Conservation (phyloP, 1,140 invertebrate species). For the Lethocerus indicus region DNA sequence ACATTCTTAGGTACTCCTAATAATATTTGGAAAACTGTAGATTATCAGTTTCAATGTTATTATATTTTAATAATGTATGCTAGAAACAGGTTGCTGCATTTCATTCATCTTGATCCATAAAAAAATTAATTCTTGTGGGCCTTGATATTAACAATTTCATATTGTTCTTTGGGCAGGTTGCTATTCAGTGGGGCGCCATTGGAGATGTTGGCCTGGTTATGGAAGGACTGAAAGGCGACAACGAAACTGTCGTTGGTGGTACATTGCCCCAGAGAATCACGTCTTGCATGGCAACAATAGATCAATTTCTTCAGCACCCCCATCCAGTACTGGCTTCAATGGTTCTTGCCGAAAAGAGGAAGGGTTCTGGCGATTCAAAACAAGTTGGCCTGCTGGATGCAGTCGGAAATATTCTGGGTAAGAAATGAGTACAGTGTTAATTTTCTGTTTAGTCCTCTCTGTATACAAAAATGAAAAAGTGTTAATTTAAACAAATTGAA, state of each 20-base stretch:
- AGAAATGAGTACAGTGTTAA: neutral
- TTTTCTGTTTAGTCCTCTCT: too few species aligned
- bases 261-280: constrained; percentile 82
- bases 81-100: neutral
- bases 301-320: constrained; percentile 72
- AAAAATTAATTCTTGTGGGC: neutral
- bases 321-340: constrained; percentile 71
- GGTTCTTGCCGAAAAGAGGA: constrained; percentile 57
- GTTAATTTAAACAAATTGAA: neutral
- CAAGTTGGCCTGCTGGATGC: constrained; percentile 46
- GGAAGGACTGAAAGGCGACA: constrained; percentile 63
- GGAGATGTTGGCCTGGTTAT: constrained; percentile 88
- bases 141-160: too few species aligned
- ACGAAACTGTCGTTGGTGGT: constrained; percentile 82
- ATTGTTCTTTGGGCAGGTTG: too few species aligned
- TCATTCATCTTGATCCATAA: neutral
- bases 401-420: constrained; percentile 69
- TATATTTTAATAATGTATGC: neutral
- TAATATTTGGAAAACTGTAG: too few species aligned
- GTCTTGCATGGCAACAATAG: constrained; percentile 73
- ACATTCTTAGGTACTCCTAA: too few species aligned
- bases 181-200: constrained; percentile 96
- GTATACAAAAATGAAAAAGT: neutral
- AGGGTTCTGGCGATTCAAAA: constrained; percentile 32
- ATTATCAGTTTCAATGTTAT: neutral